Conservation (phyloP, 2,888 invertebrate genomes). For the Elgonia sp. region DNA sequence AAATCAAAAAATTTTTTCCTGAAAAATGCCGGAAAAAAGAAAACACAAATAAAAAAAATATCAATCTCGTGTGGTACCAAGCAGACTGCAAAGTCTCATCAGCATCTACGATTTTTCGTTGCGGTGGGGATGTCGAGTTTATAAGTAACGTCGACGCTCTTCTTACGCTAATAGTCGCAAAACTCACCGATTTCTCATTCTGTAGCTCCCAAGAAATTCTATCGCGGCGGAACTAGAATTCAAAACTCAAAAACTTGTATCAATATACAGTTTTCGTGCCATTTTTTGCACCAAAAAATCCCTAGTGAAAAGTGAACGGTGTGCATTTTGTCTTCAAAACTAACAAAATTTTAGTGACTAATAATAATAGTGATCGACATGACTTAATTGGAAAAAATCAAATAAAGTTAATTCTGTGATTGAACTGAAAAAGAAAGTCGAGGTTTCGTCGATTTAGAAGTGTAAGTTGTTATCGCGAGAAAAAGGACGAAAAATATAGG, state of each 20-base stretch:
- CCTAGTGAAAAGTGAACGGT: no score
- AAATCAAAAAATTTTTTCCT: no score
- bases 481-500: no score
- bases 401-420: no score
- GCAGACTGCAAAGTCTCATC: constrained; percentile 85
- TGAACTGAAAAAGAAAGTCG: background rate
- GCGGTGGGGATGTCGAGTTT: constrained; percentile 86
- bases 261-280: no score
- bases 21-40: no score
- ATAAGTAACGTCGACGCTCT: constrained; percentile 85
- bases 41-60: constrained; percentile 64
- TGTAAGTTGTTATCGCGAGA: background rate
- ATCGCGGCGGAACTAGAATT: background rate
- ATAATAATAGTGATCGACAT: constrained; percentile 18
- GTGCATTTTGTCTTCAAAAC: no score
- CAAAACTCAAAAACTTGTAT: background rate
- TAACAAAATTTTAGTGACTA: background rate
- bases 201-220: constrained; percentile 42
- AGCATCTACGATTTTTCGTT: constrained; percentile 80
- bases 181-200: constrained; percentile 83
- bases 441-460: background rate
- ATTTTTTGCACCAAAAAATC: no score
- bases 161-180: constrained; percentile 85
- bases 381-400: constrained; percentile 26
- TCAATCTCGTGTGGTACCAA: constrained; percentile 86